Conservation (phyloP, 1,140 invertebrate species). For the Dreissena polymorpha region DNA sequence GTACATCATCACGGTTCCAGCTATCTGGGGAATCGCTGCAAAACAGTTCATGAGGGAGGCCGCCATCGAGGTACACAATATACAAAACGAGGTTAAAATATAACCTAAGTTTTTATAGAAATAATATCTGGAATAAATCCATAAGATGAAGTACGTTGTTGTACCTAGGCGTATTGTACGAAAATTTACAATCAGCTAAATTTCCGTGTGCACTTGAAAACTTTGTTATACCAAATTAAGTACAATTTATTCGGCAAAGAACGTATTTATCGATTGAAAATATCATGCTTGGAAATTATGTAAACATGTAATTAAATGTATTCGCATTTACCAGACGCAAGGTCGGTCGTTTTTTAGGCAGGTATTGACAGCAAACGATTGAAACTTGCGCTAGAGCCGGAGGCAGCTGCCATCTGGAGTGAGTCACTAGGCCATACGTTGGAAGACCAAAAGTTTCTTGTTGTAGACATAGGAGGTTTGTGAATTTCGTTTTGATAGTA, state of each 20-base stretch:
- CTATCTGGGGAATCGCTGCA: too few species aligned
- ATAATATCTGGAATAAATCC: too few species aligned
- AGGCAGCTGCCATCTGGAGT: slow-evolving; percentile 23
- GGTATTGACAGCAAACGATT: slow-evolving; percentile 24
- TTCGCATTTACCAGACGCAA: background rate
- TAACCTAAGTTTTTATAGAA: too few species aligned
- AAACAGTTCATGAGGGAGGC: too few species aligned
- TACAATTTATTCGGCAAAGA: background rate
- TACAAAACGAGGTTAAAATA: too few species aligned
- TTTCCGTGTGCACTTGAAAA: background rate
- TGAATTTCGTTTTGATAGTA: background rate
- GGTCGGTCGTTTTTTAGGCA: slow-evolving; percentile 1
- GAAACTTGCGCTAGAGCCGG: slow-evolving; percentile 30
- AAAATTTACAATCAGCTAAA: background rate
- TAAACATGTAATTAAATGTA: background rate
- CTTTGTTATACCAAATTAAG: background rate
- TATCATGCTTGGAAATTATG: background rate
- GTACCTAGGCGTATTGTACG: too few species aligned
- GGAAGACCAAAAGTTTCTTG: slow-evolving; percentile 27
- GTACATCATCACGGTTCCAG: too few species aligned
- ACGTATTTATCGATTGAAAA: background rate
- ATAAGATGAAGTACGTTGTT: too few species aligned
- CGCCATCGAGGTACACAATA: too few species aligned
- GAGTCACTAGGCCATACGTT: slow-evolving; percentile 1
- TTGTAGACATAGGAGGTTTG: slow-evolving; percentile 38